Evolutionary conservation across 2,113 vertebrate species (phyloP).

Genomic region (Euleptes europaea): DNA sequence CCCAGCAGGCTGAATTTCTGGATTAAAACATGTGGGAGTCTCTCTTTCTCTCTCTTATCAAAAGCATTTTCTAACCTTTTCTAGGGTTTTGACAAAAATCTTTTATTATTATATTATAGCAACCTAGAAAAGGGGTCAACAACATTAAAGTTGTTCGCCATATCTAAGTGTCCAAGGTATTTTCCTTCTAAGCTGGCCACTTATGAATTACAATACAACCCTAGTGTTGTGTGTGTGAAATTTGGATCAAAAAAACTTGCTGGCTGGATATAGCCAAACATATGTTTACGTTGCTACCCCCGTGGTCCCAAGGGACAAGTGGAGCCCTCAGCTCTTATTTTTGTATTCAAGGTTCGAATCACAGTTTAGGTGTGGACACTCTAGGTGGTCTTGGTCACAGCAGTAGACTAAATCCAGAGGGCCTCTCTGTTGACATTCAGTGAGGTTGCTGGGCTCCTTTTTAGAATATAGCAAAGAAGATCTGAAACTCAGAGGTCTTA

Average conservation of each 20-base stretch:
- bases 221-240: not conserved
- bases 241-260: not conserved
- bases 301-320: too few relatives aligned
- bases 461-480: not conserved
- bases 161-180: not conserved
- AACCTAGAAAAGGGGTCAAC: not conserved
- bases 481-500: not conserved
- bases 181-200: not conserved
- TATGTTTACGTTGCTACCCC: not conserved
- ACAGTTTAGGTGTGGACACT: not conserved
- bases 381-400: not conserved
- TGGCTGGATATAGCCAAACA: not conserved
- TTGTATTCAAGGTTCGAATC: not conserved
- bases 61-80: not conserved
- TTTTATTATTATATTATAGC: not conserved
- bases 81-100: not conserved
- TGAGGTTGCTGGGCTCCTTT: not conserved
- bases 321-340: not conserved
- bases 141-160: not conserved
- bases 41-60: not conserved
- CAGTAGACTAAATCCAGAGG: not conserved
- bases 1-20: not conserved
- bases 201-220: not conserved
- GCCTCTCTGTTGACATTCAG: not conserved
- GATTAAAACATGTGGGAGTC: not conserved